Percentiles rank a stretch among this genome's conserved stretches.
phyloP scores from a whole-genome alignment of 2,797 vertebrate genomes.

The Helostoma temminkii region DNA sequence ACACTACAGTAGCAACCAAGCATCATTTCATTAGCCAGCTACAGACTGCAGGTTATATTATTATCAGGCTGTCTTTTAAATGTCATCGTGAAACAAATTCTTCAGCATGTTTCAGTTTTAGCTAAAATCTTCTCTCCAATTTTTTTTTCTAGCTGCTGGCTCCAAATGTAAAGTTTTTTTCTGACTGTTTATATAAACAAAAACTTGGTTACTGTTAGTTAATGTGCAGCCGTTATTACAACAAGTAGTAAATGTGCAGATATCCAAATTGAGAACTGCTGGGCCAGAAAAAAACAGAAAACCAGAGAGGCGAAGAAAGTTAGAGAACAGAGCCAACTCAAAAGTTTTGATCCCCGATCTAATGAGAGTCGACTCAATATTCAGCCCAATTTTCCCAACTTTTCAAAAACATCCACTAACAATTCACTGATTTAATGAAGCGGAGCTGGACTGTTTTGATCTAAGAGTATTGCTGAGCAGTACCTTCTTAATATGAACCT shows the following conservation, averaged over 20 bases:
- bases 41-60: neutral
- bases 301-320: neutral
- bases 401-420: conserved; percentile 1
- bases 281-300: neutral
- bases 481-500: conserved; percentile 32
- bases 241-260: neutral
- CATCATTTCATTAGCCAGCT: neutral
- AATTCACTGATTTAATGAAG: conserved; percentile 21
- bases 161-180: neutral
- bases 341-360: conserved; percentile 13
- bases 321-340: neutral
- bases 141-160: neutral
- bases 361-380: conserved; percentile 16
- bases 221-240: no score
- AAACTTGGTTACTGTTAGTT: no score
- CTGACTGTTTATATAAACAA: neutral
- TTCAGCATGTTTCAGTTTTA: no score
- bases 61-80: no score
- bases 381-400: conserved; percentile 17
- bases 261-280: neutral
- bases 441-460: conserved; percentile 38
- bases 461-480: conserved; percentile 30
- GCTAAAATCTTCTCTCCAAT: no score
- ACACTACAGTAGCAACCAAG: neutral
- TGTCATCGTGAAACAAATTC: no score